Base-by-base conservation (phyloP, 1,140 invertebrate genomes). In the Hydropsyche tenuis region DNA sequence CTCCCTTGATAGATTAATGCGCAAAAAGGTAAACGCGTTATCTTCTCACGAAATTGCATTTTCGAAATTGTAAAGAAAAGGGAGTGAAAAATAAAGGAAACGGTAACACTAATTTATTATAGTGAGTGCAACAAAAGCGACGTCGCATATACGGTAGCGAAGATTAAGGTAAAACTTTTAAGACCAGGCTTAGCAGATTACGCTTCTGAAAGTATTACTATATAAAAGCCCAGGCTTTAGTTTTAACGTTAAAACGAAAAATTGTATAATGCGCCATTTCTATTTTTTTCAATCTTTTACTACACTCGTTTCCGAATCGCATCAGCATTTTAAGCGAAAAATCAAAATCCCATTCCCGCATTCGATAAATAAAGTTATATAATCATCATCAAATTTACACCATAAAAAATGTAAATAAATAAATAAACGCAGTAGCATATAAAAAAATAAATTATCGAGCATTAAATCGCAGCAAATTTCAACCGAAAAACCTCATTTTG, bases 131-230 rank as follows among this genome's bases (percentile, higher is more conserved):
- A 68, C 27, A 70, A 56, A 23, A 69, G 65, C 27, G 18, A 25
- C 71, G 30, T 37, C 30, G 30, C 30, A 37, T 37, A 37, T 37
- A 37, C 30, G 30, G 51, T 16, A 30, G 22, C 30, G 60, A 56
- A 53, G 70, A 75, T 75, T 72, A 63, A 74, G 56, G 72, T 75
- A 66, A 73, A 75, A 73, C 64, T 75, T 73, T 37, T 73, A 75
- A 75, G 71, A 27, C 3, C 48, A 20, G 63, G 70, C 66, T 75
- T 53, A 73, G 74, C 43, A 69, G 74, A 75, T 75, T 75, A 75
- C 71, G 51, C 72, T 48, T 60, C 9, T 23, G 20, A 62, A 63
- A 72, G 74, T 72, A 75, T 60, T 37, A 37, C 30, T 37, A 9
- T 65, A 72, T 72, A 72, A 72, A 75, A 53, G 30, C 70, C 65